A percentile compares a stretch with the other conserved stretches of the same genome.
phyloP scores from a whole-genome alignment of 2,113 vertebrate genomes.

The Rafetus swinhoei region DNA sequence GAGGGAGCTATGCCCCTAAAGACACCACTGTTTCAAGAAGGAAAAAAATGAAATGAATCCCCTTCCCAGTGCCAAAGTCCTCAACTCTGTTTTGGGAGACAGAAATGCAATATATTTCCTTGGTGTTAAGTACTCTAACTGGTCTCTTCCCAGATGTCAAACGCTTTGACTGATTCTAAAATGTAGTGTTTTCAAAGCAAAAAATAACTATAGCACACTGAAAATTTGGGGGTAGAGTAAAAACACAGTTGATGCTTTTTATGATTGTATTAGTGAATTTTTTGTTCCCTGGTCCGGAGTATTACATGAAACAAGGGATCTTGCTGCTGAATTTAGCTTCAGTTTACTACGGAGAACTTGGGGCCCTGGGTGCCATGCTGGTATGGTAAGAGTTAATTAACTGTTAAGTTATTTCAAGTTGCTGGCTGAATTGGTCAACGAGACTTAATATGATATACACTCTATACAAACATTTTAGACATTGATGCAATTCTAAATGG shows the following conservation, averaged over 20 bases:
- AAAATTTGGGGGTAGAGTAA: background rate
- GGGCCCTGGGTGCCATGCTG: background rate
- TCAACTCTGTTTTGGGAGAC: background rate
- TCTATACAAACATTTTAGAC: background rate
- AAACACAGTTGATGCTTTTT: background rate
- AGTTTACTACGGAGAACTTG: background rate
- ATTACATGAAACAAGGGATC: background rate
- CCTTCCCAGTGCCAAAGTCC: background rate
- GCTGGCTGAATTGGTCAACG: background rate
- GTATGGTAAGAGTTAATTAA: background rate
- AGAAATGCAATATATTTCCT: background rate
- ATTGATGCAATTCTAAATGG: background rate
- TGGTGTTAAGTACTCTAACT: background rate
- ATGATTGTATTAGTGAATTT: background rate
- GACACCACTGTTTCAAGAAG: background rate
- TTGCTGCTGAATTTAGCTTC: background rate
- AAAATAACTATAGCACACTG: background rate
- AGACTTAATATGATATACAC: background rate
- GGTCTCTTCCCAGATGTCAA: background rate
- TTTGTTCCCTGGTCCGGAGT: conserved; percentile 6
- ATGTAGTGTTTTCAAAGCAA: background rate
- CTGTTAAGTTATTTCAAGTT: background rate
- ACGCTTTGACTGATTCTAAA: background rate
- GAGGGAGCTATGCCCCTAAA: background rate
- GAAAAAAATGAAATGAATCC: background rate